These are phyloP conservation scores for Leucozona laternaria DNA, from an alignment of 2,888 invertebrate species.

Conservation along the genomic window DNA sequence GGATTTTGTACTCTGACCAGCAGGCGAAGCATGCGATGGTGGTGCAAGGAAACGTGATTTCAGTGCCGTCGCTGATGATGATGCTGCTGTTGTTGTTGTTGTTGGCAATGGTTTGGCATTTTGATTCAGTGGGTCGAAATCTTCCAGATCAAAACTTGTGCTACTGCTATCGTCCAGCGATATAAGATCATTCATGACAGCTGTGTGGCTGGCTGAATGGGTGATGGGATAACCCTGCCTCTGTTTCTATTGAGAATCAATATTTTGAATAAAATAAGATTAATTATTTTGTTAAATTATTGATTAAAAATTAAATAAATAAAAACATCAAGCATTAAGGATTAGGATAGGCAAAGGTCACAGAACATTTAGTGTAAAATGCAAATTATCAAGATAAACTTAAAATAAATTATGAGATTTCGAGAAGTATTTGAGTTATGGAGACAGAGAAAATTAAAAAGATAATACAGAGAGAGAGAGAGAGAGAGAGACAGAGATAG, in stretches of 20 bases:
- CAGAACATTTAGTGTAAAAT: conserved; percentile 59
- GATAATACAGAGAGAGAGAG: conserved; percentile 36
- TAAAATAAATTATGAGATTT: conserved; percentile 32
- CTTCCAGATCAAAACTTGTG: conserved; percentile 86
- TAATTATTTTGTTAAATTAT: neutral
- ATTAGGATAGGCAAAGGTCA: conserved; percentile 42
- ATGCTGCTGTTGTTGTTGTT: conserved; percentile 51
- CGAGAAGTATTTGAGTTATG: conserved; percentile 1
- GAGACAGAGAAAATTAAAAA: neutral
- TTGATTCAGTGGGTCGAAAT: conserved; percentile 87
- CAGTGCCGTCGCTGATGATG: conserved; percentile 56
- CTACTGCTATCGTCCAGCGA: conserved; percentile 88
- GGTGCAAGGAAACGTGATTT: conserved; percentile 54
- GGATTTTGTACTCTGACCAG: conserved; percentile 78
- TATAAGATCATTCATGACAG: conserved; percentile 86
- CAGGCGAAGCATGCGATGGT: conserved; percentile 43
- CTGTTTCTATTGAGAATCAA: conserved; percentile 62
- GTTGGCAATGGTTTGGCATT: conserved; percentile 83
- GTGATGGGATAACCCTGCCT: conserved; percentile 68
- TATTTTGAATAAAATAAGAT: conserved; percentile 20
- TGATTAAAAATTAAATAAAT: neutral
- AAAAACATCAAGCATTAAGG: conserved; percentile 50
- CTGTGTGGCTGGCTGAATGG: conserved; percentile 70
- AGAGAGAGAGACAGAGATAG: conserved; percentile 18
- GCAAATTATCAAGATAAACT: conserved; percentile 58